Evolutionary conservation across 2,888 invertebrate species (phyloP).

Genomic region (Helobdella robusta): DNA sequence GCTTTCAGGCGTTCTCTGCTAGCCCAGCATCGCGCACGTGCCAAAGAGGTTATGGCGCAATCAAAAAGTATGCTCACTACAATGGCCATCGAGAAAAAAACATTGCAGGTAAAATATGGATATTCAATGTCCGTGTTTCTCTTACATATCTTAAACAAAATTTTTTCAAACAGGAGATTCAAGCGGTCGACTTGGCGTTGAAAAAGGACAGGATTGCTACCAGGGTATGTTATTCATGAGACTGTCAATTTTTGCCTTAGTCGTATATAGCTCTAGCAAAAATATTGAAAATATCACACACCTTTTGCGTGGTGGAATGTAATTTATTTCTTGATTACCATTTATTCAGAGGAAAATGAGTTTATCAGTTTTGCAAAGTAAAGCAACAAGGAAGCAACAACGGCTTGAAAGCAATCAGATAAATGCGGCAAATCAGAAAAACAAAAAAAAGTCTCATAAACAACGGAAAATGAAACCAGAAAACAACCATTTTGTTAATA

Average conservation of each 20-base stretch:
- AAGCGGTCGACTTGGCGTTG: conserved; percentile 34
- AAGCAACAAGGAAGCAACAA: conserved; percentile 31
- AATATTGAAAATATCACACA: too few relatives aligned
- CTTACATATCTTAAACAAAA: not conserved
- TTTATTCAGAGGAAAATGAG: conserved; percentile 33
- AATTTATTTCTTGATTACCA: not conserved
- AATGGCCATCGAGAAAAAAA: conserved; percentile 44
- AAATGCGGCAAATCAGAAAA: conserved; percentile 15
- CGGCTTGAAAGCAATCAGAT: conserved; percentile 21
- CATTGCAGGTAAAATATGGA: conserved; percentile 40
- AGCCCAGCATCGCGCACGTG: conserved; percentile 45
- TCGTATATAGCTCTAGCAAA: too few relatives aligned
- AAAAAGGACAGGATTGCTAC: conserved; percentile 34
- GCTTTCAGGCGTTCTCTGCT: conserved; percentile 44
- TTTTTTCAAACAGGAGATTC: conserved; percentile 32
- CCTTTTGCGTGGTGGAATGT: not conserved
- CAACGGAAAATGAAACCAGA: too few relatives aligned
- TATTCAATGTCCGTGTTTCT: not conserved
- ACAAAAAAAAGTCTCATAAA: conserved; percentile 17
- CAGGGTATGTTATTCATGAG: conserved; percentile 32
- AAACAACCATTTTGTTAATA: not conserved
- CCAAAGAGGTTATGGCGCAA: conserved; percentile 44
- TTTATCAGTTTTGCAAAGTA: conserved; percentile 35
- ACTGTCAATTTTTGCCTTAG: not conserved
- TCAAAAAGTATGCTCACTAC: conserved; percentile 43